Percentiles rank a stretch among this genome's conserved stretches.
phyloP scores from a whole-genome alignment of 2,888 invertebrate genomes.

The Clivina fossor region DNA sequence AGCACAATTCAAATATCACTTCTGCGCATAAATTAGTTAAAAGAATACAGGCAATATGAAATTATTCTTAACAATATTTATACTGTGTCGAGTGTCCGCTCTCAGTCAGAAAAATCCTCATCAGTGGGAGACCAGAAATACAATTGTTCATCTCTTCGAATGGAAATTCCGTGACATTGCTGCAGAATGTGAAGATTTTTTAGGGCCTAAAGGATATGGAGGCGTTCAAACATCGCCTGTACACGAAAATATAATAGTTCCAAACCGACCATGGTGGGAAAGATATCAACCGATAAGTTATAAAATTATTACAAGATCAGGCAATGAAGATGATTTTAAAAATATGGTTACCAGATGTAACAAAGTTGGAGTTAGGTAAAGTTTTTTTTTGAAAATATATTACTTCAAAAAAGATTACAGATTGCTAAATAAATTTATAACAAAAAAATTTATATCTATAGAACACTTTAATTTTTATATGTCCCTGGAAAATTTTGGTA shows the following conservation, averaged over 20 bases:
- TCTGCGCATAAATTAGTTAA: too few relatives aligned
- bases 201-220: constrained; percentile 71
- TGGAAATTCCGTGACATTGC: constrained; percentile 85
- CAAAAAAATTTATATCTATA: too few relatives aligned
- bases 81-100: constrained; percentile 25
- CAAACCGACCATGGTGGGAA: constrained; percentile 80
- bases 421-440: not conserved
- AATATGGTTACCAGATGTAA: constrained; percentile 81
- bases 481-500: too few relatives aligned
- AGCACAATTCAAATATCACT: too few relatives aligned
- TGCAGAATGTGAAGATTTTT: constrained; percentile 73
- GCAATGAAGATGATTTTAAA: constrained; percentile 69
- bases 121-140: constrained; percentile 60
- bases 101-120: constrained; percentile 60
- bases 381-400: too few relatives aligned
- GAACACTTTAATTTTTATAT: too few relatives aligned
- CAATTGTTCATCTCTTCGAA: constrained; percentile 77
- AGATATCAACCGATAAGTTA: constrained; percentile 87
- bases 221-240: constrained; percentile 78
- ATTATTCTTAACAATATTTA: not conserved
- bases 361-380: constrained; percentile 70
- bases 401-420: too few relatives aligned
- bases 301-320: constrained; percentile 71
- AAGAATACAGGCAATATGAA: too few relatives aligned
- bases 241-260: constrained; percentile 68